Conservation (phyloP, 2,113 vertebrate genomes). For the Scophthalmus maximus region DNA sequence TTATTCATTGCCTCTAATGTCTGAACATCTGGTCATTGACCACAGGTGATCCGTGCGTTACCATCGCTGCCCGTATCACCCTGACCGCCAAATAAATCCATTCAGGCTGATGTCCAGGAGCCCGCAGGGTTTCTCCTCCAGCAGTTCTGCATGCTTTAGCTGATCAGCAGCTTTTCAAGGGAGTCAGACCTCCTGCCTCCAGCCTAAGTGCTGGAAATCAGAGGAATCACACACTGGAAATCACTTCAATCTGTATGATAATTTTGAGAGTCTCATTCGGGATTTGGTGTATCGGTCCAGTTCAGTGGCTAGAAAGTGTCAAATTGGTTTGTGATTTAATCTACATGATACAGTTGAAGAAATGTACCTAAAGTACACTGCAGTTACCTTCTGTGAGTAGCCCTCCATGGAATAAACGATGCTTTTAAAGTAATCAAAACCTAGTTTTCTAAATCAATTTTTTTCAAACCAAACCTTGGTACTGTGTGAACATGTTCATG, state of each 20-base stretch:
- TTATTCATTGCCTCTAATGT: constrained; percentile 73
- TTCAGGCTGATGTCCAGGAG: constrained; percentile 27
- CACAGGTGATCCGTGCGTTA: constrained; percentile 60
- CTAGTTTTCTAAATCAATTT: not conserved
- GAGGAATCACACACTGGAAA: constrained; percentile 56
- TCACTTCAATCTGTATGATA: constrained; percentile 70
- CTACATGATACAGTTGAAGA: constrained; percentile 24
- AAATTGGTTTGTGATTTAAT: constrained; percentile 43
- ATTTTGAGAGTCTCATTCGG: constrained; percentile 53
- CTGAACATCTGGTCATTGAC: constrained; percentile 70
- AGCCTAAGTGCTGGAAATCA: constrained; percentile 59
- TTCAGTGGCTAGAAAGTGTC: constrained; percentile 33
- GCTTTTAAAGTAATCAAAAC: constrained; percentile 11
- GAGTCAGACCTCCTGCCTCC: constrained; percentile 46
- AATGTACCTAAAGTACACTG: constrained; percentile 2
- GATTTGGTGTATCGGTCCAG: constrained; percentile 38
- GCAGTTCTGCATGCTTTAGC: constrained; percentile 38
- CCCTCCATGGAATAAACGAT: constrained; percentile 8
- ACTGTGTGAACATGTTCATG: not conserved
- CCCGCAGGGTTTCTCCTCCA: constrained; percentile 31
- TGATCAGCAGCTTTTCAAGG: constrained; percentile 61
- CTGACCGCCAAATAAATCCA: constrained; percentile 35
- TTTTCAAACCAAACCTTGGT: not conserved
- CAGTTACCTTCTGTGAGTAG: constrained; percentile 18
- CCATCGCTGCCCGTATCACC: constrained; percentile 14